These are phyloP conservation scores for Perccottus glenii DNA, from an alignment of 2,113 vertebrate species.

Conservation along the genomic window DNA sequence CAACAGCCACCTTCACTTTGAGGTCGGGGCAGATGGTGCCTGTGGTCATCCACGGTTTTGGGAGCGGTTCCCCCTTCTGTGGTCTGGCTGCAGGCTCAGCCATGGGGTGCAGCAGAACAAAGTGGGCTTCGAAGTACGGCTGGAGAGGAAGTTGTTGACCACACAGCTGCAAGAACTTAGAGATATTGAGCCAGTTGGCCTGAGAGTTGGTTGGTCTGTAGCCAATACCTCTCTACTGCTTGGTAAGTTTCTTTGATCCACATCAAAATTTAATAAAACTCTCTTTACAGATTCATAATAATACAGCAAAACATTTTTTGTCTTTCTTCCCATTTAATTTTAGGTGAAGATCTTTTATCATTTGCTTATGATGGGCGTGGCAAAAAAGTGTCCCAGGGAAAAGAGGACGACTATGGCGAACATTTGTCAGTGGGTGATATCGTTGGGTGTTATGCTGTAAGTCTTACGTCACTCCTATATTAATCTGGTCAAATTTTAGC, in stretches of 20 bases:
- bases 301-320: background rate
- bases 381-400: conserved; percentile 81
- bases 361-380: conserved; percentile 85
- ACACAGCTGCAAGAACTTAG: conserved; percentile 55
- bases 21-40: conserved; percentile 79
- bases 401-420: conserved; percentile 85
- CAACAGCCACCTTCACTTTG: conserved; percentile 87
- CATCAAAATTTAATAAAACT: background rate
- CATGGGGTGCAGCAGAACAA: conserved; percentile 83
- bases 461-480: conserved; percentile 26
- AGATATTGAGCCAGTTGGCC: conserved; percentile 68
- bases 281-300: background rate
- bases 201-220: conserved; percentile 88
- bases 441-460: conserved; percentile 89
- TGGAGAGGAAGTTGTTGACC: conserved; percentile 78
- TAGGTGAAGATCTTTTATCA: conserved; percentile 87
- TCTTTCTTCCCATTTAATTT: background rate
- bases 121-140: conserved; percentile 87
- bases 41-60: conserved; percentile 86
- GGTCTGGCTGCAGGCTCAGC: conserved; percentile 87
- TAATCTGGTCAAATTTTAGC: background rate
- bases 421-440: conserved; percentile 85
- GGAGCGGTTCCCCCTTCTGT: conserved; percentile 84
- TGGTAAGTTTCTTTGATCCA: conserved; percentile 72
- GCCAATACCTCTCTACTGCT: conserved; percentile 80